These are phyloP conservation scores for Clarias batrachus DNA, from an alignment of 2,113 vertebrate species.

Conservation along the genomic window DNA sequence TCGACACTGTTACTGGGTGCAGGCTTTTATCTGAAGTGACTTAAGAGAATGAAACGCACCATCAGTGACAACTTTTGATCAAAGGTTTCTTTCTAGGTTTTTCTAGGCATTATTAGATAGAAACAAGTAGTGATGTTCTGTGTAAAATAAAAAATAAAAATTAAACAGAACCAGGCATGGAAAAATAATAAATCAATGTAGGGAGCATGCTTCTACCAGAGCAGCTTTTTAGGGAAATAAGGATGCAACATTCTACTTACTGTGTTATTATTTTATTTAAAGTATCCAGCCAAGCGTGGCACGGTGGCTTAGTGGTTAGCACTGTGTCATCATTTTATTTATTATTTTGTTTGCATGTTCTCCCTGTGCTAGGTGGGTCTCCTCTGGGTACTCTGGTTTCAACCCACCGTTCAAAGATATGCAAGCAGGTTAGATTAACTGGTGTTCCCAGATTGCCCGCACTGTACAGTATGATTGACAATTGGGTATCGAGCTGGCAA, in stretches of 20 bases:
- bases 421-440: too few species aligned
- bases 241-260: background rate
- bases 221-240: background rate
- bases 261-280: background rate
- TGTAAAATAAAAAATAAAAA: background rate
- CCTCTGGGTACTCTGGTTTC: too few species aligned
- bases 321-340: too few species aligned
- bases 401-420: too few species aligned
- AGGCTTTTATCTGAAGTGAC: background rate
- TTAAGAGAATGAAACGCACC: background rate
- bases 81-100: background rate
- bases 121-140: background rate
- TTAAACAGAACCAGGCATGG: background rate
- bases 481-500: too few species aligned
- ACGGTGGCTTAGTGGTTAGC: too few species aligned
- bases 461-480: too few species aligned
- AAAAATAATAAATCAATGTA: background rate
- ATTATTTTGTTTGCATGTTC: too few species aligned
- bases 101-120: background rate
- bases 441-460: too few species aligned
- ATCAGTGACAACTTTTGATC: background rate
- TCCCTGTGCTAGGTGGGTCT: too few species aligned
- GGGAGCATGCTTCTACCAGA: background rate
- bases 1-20: background rate
- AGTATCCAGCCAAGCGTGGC: background rate